Evolutionary conservation across 1,140 invertebrate genomes (phyloP).

Genomic region (Colletes latitarsis): DNA sequence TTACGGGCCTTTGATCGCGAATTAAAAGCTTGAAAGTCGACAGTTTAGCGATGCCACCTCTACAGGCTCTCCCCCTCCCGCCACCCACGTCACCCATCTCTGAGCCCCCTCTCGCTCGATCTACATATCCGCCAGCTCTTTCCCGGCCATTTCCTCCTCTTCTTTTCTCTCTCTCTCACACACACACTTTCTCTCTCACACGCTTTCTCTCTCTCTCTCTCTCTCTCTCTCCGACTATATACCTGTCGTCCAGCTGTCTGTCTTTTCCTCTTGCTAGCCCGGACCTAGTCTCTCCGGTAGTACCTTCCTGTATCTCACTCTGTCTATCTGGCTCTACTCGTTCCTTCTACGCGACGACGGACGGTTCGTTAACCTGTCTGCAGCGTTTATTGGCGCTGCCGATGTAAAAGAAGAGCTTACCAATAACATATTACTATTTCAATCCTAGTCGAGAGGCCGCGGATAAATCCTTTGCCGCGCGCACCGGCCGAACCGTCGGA

Average conservation of each 20-base stretch:
- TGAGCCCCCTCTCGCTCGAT: not conserved
- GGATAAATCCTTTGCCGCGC: slow-evolving; percentile 64
- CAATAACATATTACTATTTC: slow-evolving; percentile 79
- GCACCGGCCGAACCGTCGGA: slow-evolving; percentile 30
- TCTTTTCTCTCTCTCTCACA: slow-evolving; percentile 36
- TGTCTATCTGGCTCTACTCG: slow-evolving; percentile 26
- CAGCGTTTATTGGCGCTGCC: slow-evolving; percentile 75
- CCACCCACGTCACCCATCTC: not conserved
- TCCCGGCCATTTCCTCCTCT: slow-evolving; percentile 8
- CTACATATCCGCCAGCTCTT: slow-evolving; percentile 37
- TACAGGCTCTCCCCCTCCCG: slow-evolving; percentile 37
- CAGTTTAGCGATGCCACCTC: slow-evolving; percentile 71
- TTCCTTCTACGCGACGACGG: slow-evolving; percentile 46
- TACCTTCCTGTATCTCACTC: slow-evolving; percentile 3
- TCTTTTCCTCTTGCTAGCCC: slow-evolving; percentile 24
- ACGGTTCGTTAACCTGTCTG: slow-evolving; percentile 80
- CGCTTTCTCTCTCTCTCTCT: slow-evolving; percentile 25
- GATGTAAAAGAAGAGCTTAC: slow-evolving; percentile 71
- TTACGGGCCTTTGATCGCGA: slow-evolving; percentile 77
- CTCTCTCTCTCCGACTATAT: not conserved
- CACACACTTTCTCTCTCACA: slow-evolving; percentile 38
- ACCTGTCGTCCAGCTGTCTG: slow-evolving; percentile 19
- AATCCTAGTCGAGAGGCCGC: slow-evolving; percentile 69
- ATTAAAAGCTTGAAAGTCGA: slow-evolving; percentile 79
- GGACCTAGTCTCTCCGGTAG: not conserved